Evolutionary conservation across 2,888 invertebrate species (phyloP), one percentile per base, ranked within the genome.

Genomic region (Creontiades dilutus): DNA sequence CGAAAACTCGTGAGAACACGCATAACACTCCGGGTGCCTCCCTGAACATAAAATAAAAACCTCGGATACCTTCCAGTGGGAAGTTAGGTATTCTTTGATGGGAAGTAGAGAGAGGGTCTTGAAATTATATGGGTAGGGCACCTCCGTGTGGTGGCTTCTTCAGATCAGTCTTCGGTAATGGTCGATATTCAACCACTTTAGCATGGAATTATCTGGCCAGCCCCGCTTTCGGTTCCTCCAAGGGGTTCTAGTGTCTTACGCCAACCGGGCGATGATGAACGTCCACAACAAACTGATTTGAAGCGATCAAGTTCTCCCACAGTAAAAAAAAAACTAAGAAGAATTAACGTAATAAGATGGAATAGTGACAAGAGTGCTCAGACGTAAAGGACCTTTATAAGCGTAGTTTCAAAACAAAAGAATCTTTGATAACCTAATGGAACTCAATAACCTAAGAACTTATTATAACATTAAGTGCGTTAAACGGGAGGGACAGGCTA

Each of bases 1-100:
- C 78, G 78, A 88, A 68, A 86, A 86, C 86, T 86, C 86, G 86
- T 86, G 86, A 86, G 86, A 86, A 86, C 86, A 86, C 86, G 86
- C 86, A 86, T 86, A 68, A 86, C 86, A 82, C 82, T 82, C 82
- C 52, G 78, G 47, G 68, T 68, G 68, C 68, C 27, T 27, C 46
- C 13, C 52, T 5, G 82, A 82, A 27, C 82, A 23, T 82, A 23
- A 82, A 82, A 82, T 82, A 82, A 82, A 82, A 82, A 46, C 82
- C 52, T 19, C 13, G 23, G 68, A 61, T 19, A 14, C 61, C 61
- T n/a, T 68, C 68, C 23, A 68, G 23, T 23, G 68, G 68, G 68
- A 23, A 68, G 27, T 23, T 68, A 27, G 68, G 68, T 57, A 27
- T 47, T 48, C 28, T 76, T 46, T 47, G 37, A 78, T 47, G 46